Conservation (phyloP, 2,113 vertebrate genomes). For the Thryonomys swinderianus region DNA sequence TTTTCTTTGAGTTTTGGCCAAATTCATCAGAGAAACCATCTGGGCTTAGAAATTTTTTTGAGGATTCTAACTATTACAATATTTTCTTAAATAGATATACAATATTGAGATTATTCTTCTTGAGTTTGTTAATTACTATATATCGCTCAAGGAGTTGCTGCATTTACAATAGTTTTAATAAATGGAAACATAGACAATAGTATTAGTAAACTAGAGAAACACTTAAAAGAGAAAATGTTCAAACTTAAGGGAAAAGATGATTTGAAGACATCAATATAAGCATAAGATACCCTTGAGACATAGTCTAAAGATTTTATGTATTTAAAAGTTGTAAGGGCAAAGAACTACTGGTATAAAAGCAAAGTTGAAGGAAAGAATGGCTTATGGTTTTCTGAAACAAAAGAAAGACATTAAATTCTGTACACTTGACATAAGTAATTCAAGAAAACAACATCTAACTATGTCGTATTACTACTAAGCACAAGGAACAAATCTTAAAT, state of each 20-base stretch:
- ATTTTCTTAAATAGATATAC: slow-evolving; percentile 18
- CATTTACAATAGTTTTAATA: neutral
- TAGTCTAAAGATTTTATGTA: neutral
- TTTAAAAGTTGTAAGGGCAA: neutral
- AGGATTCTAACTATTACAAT: neutral
- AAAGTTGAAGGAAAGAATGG: slow-evolving; percentile 1
- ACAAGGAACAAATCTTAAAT: slow-evolving; percentile 7
- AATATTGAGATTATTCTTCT: neutral
- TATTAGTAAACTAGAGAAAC: neutral
- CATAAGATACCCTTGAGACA: neutral
- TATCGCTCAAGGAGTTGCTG: neutral
- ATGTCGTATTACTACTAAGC: neutral
- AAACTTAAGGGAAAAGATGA: neutral
- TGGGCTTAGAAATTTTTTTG: neutral
- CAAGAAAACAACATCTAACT: neutral
- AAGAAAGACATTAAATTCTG: neutral
- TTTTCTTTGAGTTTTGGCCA: slow-evolving; percentile 5
- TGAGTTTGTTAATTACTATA: neutral
- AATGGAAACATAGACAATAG: neutral
- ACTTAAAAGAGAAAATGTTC: neutral
- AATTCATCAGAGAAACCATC: neutral
- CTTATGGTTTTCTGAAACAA: neutral
- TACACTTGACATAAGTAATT: slow-evolving; percentile 26
- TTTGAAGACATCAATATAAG: neutral
- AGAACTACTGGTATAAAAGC: neutral